Conservation (phyloP, 37 sponge, comb jelly and placozoan species). For the Dysidea cf. avara region DNA sequence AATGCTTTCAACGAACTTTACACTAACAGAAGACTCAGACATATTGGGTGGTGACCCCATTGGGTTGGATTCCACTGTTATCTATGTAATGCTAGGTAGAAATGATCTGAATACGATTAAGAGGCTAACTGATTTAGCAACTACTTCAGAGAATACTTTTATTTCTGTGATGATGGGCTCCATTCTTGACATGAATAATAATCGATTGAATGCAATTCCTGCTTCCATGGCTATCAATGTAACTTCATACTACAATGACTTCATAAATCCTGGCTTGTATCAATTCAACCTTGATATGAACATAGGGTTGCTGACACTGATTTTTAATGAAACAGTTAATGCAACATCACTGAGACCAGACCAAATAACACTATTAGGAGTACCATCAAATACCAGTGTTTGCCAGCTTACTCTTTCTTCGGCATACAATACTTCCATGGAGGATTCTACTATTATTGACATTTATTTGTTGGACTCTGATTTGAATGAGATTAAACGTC, state of each 20-base stretch:
- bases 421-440: constrained; percentile 30
- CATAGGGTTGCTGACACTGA: constrained; percentile 60
- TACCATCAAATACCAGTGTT: constrained; percentile 17
- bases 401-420: constrained; percentile 42
- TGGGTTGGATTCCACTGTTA: constrained; percentile 69
- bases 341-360: constrained; percentile 41
- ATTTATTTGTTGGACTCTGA: constrained; percentile 48
- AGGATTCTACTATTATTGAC: constrained; percentile 40
- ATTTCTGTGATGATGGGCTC: constrained; percentile 22
- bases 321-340: constrained; percentile 85
- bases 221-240: neutral
- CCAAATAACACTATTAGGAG: constrained; percentile 50
- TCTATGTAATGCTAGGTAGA: constrained; percentile 55
- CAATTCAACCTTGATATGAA: constrained; percentile 73
- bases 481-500: constrained; percentile 80
- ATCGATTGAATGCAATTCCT: constrained; percentile 27
- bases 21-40: constrained; percentile 41
- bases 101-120: constrained; percentile 78
- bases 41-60: constrained; percentile 48
- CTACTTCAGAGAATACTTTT: constrained; percentile 39
- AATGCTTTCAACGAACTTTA: constrained; percentile 4
- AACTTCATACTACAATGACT: constrained; percentile 45
- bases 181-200: constrained; percentile 75
- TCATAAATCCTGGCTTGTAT: constrained; percentile 42
- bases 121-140: constrained; percentile 54